phyloP scores from a whole-genome alignment of 1,140 invertebrate species.

The Pseudachorutes palmiensis region DNA sequence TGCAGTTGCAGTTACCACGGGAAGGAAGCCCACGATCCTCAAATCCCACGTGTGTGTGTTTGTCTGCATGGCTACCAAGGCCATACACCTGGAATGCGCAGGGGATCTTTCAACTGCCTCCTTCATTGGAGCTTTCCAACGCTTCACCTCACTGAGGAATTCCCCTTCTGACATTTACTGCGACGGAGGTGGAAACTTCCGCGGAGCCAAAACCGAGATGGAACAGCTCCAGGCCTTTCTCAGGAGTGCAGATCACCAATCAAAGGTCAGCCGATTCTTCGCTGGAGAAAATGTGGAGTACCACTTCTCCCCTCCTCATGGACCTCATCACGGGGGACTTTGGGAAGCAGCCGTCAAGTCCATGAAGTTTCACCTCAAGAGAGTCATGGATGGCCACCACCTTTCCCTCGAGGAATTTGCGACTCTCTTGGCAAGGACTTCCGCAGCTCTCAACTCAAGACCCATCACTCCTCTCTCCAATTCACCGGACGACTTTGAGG shows the following conservation, averaged over 20 bases:
- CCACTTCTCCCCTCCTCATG: background rate
- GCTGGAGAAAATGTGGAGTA: background rate
- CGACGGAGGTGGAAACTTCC: constrained; percentile 40
- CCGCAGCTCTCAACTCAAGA: constrained; percentile 42
- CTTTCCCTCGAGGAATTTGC: constrained; percentile 41
- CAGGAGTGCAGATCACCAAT: background rate
- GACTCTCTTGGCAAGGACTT: constrained; percentile 40
- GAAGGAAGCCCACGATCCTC: constrained; percentile 8
- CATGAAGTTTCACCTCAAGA: constrained; percentile 11
- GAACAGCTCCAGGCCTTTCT: background rate
- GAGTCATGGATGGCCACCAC: constrained; percentile 11
- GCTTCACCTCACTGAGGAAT: constrained; percentile 40
- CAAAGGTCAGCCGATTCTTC: background rate
- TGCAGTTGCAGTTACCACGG: background rate
- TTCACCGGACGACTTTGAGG: constrained; percentile 39
- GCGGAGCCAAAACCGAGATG: constrained; percentile 9
- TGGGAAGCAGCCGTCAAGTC: constrained; percentile 4
- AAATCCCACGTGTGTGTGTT: constrained; percentile 42
- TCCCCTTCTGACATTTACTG: constrained; percentile 35
- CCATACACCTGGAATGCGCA: constrained; percentile 42
- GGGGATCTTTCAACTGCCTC: constrained; percentile 37
- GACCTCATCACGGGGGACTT: constrained; percentile 6
- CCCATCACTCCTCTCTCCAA: constrained; percentile 42
- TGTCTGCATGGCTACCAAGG: constrained; percentile 40
- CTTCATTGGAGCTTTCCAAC: constrained; percentile 39